Evolutionary conservation across 2,797 vertebrate genomes (phyloP).

Genomic region (Cryptoprocta ferox): DNA sequence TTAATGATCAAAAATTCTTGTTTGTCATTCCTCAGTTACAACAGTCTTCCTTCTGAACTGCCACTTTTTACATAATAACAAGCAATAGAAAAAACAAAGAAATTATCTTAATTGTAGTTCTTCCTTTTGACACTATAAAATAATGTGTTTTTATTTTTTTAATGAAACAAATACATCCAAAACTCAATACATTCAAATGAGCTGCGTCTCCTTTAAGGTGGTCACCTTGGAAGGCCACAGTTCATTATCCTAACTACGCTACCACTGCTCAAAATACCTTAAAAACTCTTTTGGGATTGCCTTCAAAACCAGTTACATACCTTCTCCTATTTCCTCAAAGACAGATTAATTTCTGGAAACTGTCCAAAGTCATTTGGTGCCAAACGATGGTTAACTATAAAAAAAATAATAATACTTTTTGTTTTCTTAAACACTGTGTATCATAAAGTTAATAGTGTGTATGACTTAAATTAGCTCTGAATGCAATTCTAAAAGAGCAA

Average conservation of each 20-base stretch:
- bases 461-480: slow-evolving; percentile 62
- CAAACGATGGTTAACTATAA: slow-evolving; percentile 46
- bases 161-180: slow-evolving; percentile 72
- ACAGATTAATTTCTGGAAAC: slow-evolving; percentile 46
- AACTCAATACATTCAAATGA: slow-evolving; percentile 79
- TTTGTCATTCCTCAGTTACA: slow-evolving; percentile 73
- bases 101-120: slow-evolving; percentile 69
- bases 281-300: slow-evolving; percentile 59
- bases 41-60: slow-evolving; percentile 75
- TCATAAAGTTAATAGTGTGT: slow-evolving; percentile 42
- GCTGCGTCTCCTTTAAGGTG: slow-evolving; percentile 57
- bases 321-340: slow-evolving; percentile 44
- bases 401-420: not conserved
- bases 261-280: slow-evolving; percentile 61
- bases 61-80: slow-evolving; percentile 76
- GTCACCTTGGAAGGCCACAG: slow-evolving; percentile 65
- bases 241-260: slow-evolving; percentile 60
- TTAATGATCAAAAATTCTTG: slow-evolving; percentile 79
- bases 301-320: slow-evolving; percentile 49
- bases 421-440: slow-evolving; percentile 32
- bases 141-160: slow-evolving; percentile 39
- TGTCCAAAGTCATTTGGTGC: slow-evolving; percentile 30
- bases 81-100: slow-evolving; percentile 76
- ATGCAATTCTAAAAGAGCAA: slow-evolving; percentile 68
- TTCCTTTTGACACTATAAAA: slow-evolving; percentile 70